Conservation (phyloP, 1,140 invertebrate genomes). For the Trachelipus rathkii region DNA sequence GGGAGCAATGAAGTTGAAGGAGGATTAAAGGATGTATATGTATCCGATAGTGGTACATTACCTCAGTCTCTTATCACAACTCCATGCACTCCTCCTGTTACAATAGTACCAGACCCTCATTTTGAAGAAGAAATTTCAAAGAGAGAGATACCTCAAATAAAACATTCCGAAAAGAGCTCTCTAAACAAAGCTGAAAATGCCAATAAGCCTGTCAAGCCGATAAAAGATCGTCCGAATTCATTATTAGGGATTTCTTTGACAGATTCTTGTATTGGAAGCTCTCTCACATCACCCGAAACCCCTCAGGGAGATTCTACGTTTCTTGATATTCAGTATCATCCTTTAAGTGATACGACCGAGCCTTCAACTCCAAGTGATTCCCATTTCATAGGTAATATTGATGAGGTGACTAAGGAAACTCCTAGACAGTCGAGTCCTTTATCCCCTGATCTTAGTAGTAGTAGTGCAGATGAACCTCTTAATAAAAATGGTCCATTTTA, state of each 20-base stretch:
- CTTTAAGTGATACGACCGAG: slow-evolving; percentile 43
- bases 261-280: slow-evolving; percentile 30
- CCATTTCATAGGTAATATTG: slow-evolving; percentile 39
- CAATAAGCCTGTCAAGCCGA: background rate
- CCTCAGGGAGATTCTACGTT: slow-evolving; percentile 45
- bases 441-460: slow-evolving; percentile 44
- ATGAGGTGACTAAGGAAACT: slow-evolving; percentile 21
- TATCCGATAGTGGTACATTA: slow-evolving; percentile 8
- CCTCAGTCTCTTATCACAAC: slow-evolving; percentile 23
- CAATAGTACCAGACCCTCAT: slow-evolving; percentile 22
- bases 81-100: slow-evolving; percentile 26
- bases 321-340: slow-evolving; percentile 44
- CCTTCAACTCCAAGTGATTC: slow-evolving; percentile 45
- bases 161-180: background rate
- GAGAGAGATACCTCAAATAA: background rate
- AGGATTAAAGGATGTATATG: background rate
- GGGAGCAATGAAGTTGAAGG: slow-evolving; percentile 31
- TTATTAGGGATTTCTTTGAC: slow-evolving; percentile 34
- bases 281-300: slow-evolving; percentile 42
- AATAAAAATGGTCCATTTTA: slow-evolving; percentile 42
- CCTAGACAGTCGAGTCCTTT: slow-evolving; percentile 40
- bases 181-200: background rate
- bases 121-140: slow-evolving; percentile 17
- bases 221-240: slow-evolving; percentile 35
- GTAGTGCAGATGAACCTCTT: slow-evolving; percentile 36